Base-by-base conservation (phyloP, 1,140 invertebrate species). In the Heliconius himera region DNA sequence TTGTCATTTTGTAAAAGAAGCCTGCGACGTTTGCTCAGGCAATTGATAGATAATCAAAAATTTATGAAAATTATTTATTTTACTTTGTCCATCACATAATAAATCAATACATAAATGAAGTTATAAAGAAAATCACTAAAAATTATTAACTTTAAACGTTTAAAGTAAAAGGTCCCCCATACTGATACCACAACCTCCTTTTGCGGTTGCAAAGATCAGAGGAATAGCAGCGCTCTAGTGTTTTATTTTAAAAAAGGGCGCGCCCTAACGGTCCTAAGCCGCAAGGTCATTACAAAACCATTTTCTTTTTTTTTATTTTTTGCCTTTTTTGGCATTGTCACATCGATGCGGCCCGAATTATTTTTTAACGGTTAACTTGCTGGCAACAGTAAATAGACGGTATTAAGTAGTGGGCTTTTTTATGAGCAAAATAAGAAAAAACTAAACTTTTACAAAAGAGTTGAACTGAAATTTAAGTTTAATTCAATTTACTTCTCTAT, bases 191-290 rank as follows among this genome's bases (percentile, higher is more conserved):
- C 85, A 87, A 81, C 76, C 81, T 88, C 88, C 88, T 88, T 91
- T 91, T 89, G 88, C 88, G 85, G 90, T 88, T 87, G 84, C 82
- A 85, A 89, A 91, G 90, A 92, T 92, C 90, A 92, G 90, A 92
- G 90, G 85, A 86, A 92, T 93, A 93, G 90, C 88, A 88, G 90
- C 89, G 90, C 85, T 84, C 84, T 83, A 83, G 84, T 82, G 81
- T 88, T 91, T 93, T 87, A 72, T 85, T 83, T 73, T 76, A 84
- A 90, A 88, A 85, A 89, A 90, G 78, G 81, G 77, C 74, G 83
- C 78, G 78, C 70, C 72, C 85, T 93, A 93, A 93, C 90, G 91
- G 91, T 89, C 82, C 88, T 74, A 46, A 77, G 84, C 85, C 80
- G 87, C 90, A 93, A 93, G 90, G 90, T 92, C 90, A 92, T 83